Percentiles rank a stretch among this genome's conserved stretches.
Conservation (phyloP, 2,888 invertebrate genomes). For the Saturnia pavonia region DNA sequence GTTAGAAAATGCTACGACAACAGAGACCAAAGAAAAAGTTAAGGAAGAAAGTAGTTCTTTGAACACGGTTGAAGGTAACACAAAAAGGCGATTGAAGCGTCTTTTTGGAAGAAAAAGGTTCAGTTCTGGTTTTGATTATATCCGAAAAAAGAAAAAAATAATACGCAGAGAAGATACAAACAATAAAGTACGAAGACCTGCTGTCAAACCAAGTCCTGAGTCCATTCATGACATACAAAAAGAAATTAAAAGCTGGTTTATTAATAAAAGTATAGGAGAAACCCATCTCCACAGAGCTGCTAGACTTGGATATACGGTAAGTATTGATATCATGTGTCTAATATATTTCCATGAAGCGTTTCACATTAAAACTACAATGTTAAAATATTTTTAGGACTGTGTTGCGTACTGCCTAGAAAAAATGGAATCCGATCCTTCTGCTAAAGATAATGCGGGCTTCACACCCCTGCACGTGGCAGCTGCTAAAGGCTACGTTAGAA, state of each 20-base stretch:
- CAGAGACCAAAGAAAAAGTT: slow-evolving; percentile 68
- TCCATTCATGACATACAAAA: slow-evolving; percentile 89
- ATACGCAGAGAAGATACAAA: slow-evolving; percentile 78
- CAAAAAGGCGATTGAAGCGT: slow-evolving; percentile 82
- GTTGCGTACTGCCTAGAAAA: slow-evolving; percentile 95
- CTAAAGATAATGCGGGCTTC: slow-evolving; percentile 95
- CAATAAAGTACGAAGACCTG: slow-evolving; percentile 72
- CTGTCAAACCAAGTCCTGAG: slow-evolving; percentile 82
- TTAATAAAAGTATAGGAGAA: slow-evolving; percentile 97
- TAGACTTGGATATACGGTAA: slow-evolving; percentile 92
- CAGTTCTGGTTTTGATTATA: slow-evolving; percentile 93
- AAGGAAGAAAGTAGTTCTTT: slow-evolving; percentile 63
- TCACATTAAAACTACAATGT: slow-evolving; percentile 11
- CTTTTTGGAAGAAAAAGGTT: slow-evolving; percentile 88
- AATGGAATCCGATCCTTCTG: slow-evolving; percentile 90
- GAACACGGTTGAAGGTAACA: slow-evolving; percentile 56
- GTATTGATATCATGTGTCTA: slow-evolving; percentile 41
- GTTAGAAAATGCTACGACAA: slow-evolving; percentile 54
- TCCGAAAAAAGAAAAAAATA: slow-evolving; percentile 92
- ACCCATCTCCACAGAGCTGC: slow-evolving; percentile 96
- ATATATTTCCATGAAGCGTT: slow-evolving; percentile 21
- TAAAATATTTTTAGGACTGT: slow-evolving; percentile 85
- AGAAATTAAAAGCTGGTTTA: slow-evolving; percentile 94
- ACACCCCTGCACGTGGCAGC: slow-evolving; percentile 97
- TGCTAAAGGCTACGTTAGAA: slow-evolving; percentile 92